Percentiles rank a stretch among this genome's conserved stretches.
Conservation (phyloP, 2,113 vertebrate species). For the Psammodynastes pulverulentus region DNA sequence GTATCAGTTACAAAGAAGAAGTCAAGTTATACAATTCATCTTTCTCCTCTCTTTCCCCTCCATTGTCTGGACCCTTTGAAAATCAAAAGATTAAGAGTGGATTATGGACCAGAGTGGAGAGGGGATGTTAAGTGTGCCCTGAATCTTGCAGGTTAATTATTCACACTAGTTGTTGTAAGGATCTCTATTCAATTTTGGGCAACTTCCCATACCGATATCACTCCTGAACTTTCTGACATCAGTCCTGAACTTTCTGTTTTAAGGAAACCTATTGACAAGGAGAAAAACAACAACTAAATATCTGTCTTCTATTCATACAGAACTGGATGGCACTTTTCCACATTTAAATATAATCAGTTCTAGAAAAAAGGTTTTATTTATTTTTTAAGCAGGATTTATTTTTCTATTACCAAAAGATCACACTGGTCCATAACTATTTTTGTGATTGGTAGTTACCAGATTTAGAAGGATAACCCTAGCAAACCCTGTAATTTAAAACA, state of each 20-base stretch:
- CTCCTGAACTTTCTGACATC: neutral
- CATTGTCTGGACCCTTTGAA: neutral
- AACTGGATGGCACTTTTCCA: neutral
- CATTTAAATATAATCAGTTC: neutral
- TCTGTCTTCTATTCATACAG: neutral
- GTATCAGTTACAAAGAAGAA: neutral
- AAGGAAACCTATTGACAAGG: neutral
- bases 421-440: neutral
- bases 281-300: no score
- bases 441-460: neutral
- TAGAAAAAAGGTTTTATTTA: neutral
- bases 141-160: neutral
- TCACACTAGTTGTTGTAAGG: neutral
- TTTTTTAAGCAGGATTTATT: neutral
- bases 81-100: neutral
- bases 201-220: neutral
- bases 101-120: neutral
- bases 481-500: neutral
- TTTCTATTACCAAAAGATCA: neutral
- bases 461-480: neutral
- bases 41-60: neutral
- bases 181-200: neutral
- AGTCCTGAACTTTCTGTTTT: neutral
- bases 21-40: neutral
- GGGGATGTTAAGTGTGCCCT: neutral